Evolutionary conservation across 2,888 invertebrate species (phyloP), one percentile per base, ranked within the genome.

Genomic region (Noctua comes): DNA sequence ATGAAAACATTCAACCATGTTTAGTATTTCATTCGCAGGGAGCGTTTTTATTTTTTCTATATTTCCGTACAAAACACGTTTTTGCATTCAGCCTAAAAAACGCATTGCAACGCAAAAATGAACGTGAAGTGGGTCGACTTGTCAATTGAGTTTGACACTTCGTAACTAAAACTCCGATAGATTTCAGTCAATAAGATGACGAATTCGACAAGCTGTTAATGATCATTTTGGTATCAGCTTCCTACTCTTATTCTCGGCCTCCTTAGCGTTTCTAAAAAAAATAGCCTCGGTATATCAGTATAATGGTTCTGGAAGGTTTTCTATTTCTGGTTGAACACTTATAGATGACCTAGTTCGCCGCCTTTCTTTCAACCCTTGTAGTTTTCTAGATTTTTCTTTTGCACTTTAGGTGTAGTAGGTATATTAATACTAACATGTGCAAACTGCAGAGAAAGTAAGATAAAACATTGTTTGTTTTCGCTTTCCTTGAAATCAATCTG

Each of bases 401-500:
- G 31, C 46, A 54, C 40, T 66, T 24, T 8, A 4, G 43, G 0
- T 54, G 40, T 54, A 54, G 10, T 48, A 21, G 3, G 1, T 64
- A 57, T 36, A 0, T 43, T 43, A 51, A 16, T 51, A 18, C 24
- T 27, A 10, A n/a, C n/a, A 21, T 62, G 40, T 57, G 16, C 46
- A 69, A 66, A 27, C 66, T 66, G 66, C 66, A 66, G 2, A 59
- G 83, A 84, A 75, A 84, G 57, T 86, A 64, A 75, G 83, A 83
- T 86, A 86, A 79, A 59, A 59, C 66, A 72, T 64, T 78, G 74
- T 78, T 84, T 68, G 71, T 84, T 81, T 80, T 77, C 18, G 46
- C 51, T 84, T 85, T 82, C 80, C 76, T 87, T 80, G 77, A 76
- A 84, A 80, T 84, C 69, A 80, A 84, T 80, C 54, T 66, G 24